Percentiles rank a stretch among this genome's conserved stretches.
These are phyloP conservation scores for Agrotis clavis DNA, from an alignment of 2,888 invertebrate genomes.

Conservation along the genomic window DNA sequence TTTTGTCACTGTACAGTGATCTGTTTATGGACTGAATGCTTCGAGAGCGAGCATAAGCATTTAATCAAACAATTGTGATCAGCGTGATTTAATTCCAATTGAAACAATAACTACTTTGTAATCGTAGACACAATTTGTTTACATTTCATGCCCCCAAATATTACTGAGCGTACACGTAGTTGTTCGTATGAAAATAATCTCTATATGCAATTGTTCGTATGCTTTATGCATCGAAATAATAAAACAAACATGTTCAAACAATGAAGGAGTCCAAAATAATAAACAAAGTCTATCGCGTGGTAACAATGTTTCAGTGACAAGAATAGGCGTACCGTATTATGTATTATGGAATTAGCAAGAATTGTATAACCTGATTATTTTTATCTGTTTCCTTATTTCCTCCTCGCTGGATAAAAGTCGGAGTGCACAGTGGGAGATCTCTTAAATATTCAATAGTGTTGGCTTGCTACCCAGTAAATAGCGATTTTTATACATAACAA, in stretches of 20 bases:
- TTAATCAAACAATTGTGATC: constrained; percentile 11
- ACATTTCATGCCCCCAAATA: constrained; percentile 40
- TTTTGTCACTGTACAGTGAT: not conserved
- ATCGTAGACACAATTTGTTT: constrained; percentile 52
- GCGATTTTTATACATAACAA: constrained; percentile 17
- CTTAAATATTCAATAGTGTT: constrained; percentile 20
- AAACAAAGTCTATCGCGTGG: constrained; percentile 36
- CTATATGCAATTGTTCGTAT: constrained; percentile 34
- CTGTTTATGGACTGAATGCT: not conserved
- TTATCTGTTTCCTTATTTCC: constrained; percentile 39
- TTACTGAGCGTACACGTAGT: constrained; percentile 26
- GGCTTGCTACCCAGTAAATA: constrained; percentile 5
- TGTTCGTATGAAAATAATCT: constrained; percentile 47
- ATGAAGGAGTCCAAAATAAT: constrained; percentile 39
- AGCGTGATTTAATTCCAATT: constrained; percentile 21
- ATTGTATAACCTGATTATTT: constrained; percentile 19
- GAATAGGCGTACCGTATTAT: constrained; percentile 9
- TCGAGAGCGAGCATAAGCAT: not conserved
- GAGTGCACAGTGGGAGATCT: not conserved
- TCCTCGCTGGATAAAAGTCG: not conserved
- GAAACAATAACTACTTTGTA: constrained; percentile 15
- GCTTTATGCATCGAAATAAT: constrained; percentile 35
- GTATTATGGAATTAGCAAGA: constrained; percentile 22
- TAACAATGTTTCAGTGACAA: constrained; percentile 20
- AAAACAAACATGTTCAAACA: constrained; percentile 43